These are phyloP conservation scores for Boloria selene DNA, from an alignment of 2,888 invertebrate species.

Conservation along the genomic window DNA sequence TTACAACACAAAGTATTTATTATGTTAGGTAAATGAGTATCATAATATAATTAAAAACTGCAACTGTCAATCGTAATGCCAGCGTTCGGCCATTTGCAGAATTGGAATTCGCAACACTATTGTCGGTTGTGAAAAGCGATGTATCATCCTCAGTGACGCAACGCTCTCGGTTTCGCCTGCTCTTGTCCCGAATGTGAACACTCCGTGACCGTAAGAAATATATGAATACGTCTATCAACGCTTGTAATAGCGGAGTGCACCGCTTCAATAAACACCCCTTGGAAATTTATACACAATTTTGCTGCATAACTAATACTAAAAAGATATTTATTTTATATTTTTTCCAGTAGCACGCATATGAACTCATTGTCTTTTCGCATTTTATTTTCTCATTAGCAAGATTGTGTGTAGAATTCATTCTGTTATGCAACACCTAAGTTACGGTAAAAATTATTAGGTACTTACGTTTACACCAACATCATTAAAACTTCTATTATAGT, in stretches of 20 bases:
- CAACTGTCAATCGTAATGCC: constrained; percentile 33
- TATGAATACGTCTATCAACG: constrained; percentile 63
- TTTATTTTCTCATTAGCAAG: background rate
- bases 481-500: constrained; percentile 15
- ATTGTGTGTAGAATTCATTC: background rate
- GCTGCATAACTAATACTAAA: background rate
- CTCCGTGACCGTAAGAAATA: constrained; percentile 74
- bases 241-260: constrained; percentile 28
- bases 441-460: constrained; percentile 12
- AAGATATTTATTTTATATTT: background rate
- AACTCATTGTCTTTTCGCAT: background rate
- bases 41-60: constrained; percentile 31
- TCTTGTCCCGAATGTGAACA: constrained; percentile 77
- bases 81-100: constrained; percentile 39
- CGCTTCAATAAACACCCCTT: constrained; percentile 35
- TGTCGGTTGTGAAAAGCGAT: constrained; percentile 60
- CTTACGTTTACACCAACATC: constrained; percentile 3
- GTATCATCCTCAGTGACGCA: constrained; percentile 70
- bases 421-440: background rate
- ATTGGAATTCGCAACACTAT: constrained; percentile 48
- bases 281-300: constrained; percentile 4
- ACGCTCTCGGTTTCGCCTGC: constrained; percentile 79
- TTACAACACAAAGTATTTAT: background rate
- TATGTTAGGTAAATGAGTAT: constrained; percentile 4
- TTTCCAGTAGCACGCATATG: background rate